Base-by-base conservation (phyloP, 92 coral and sea anemone genomes). In the Porites divaricata region DNA sequence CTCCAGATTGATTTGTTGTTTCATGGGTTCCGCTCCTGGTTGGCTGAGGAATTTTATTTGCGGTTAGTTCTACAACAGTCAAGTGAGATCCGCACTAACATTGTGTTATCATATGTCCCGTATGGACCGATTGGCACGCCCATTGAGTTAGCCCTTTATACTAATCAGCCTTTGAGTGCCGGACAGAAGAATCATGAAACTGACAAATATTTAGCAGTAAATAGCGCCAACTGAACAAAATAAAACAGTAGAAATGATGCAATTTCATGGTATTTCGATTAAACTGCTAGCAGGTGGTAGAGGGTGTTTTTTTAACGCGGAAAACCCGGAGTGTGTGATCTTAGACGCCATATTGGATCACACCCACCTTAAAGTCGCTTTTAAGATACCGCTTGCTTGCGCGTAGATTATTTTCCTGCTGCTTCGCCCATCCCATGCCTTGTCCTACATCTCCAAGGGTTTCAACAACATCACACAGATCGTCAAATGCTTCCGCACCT, bases 401-500 rank as follows among this genome's bases (percentile, higher is more conserved):
- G 50, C 70, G 64, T 11, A 77, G 70, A 25, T 24, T 57, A 14
- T 59, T 45, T 77, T 77, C 51, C 50, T 59, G 70, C 70, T 77
- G 53, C 14, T 77, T 77, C 50, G 70, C 81, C 81, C 81, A 77
- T 2, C 14, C 51, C 84, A 50, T 80, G 49, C 77, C 85, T 70
- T 70, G 15, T 50, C 85, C 85, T n/a, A 26, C 70, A 70, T 81
- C 85, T 28, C 85, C 77, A 12, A 81, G 69, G 59, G 53, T 81
- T 26, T 81, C 67, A 21, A 70, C 85, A 22, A 70, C 56, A 50
- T 81, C 78, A 14, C 85, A 70, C 54, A 81, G 35, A 54, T 70
- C 77, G 63, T 80, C 85, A 80, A 80, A 80, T 24, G 76, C 85
- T 52, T 80, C n/a, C n/a, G 85, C 76, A 22, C 85, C 75, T 23